Evolutionary conservation across 2,113 vertebrate species (phyloP).

Genomic region (Notothenia coriiceps): DNA sequence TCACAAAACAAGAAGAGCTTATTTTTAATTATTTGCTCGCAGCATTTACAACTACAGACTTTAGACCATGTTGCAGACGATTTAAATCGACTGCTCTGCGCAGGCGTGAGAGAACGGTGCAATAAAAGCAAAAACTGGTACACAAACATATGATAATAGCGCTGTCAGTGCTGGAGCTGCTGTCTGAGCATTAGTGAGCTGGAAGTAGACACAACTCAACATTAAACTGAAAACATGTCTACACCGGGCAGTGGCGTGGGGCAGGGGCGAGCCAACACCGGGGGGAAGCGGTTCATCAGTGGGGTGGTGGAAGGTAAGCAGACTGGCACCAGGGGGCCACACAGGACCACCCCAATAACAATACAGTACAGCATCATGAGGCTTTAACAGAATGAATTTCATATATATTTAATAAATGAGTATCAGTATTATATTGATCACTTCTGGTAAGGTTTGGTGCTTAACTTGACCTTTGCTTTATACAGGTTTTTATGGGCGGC

Average conservation of each 20-base stretch:
- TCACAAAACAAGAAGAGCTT: neutral
- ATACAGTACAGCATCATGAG: too few relatives aligned
- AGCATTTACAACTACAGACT: slow-evolving; percentile 28
- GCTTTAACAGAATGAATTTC: neutral
- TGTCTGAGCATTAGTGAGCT: neutral
- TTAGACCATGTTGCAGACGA: neutral
- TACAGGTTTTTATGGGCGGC: slow-evolving; percentile 97
- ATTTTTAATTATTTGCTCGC: neutral
- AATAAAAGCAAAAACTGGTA: slow-evolving; percentile 17
- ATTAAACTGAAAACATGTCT: slow-evolving; percentile 55
- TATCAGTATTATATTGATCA: neutral
- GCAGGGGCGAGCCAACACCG: neutral
- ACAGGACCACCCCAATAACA: too few relatives aligned
- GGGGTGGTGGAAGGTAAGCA: slow-evolving; percentile 95
- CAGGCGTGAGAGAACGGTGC: slow-evolving; percentile 62
- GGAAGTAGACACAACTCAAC: neutral
- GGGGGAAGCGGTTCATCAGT: slow-evolving; percentile 87
- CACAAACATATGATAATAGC: neutral
- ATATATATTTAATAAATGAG: neutral
- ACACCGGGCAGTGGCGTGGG: slow-evolving; percentile 15
- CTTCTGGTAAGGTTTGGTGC: neutral
- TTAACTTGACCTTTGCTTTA: slow-evolving; percentile 71
- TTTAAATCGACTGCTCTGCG: slow-evolving; percentile 63
- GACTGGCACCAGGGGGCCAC: neutral
- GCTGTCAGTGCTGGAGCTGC: neutral